Base-by-base conservation (phyloP, 2,888 invertebrate species). In the Pseudolycoriella hygida region DNA sequence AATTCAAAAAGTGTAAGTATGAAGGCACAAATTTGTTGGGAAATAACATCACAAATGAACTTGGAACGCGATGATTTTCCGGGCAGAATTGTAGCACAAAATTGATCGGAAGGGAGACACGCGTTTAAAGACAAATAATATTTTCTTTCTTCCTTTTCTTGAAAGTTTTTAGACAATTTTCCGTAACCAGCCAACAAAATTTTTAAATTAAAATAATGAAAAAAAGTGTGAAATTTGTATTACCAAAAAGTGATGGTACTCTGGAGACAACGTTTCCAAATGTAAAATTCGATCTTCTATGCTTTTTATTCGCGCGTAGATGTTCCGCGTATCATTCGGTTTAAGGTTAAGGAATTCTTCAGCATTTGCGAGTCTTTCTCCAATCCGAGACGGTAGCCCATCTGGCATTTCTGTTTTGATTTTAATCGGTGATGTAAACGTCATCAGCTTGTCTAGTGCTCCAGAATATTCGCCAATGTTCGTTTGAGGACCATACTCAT, bases 221-320 rank as follows among this genome's bases (percentile, higher is more conserved):
- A 8, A 25, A 8, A 25, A 8, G 4, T 25, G 8, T 4, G 4
- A 12, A 34, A 37, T 17, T 14, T n/a, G 25, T 19, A 17, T 60
- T 64, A 75, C 76, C 69, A 74, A 71, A 62, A 80, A 78, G 52
- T 77, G 71, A 18, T 75, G 72, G 57, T 88, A 88, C 61, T 88
- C 88, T 1, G 87, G 87, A 34, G 86, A 87, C 45, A 82, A 60
- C 1, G 83, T 72, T 61, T 88, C 81, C 47, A 88, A 61, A 49
- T 73, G 67, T 6, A 83, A 66, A 42, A 89, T 71, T 50, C 77
- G 71, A 54, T 86, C 75, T 61, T 89, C 88, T 54, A 87, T 69
- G 1, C 64, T 66, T 60, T 84, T 84, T 4, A 88, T 61, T 25
- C 87, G 67, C 47, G 66, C 64, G 56, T 79, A 82, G 30, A 87